These are phyloP conservation scores for Patagioenas fasciata DNA, from an alignment of 2,113 vertebrate genomes.

Conservation along the genomic window DNA sequence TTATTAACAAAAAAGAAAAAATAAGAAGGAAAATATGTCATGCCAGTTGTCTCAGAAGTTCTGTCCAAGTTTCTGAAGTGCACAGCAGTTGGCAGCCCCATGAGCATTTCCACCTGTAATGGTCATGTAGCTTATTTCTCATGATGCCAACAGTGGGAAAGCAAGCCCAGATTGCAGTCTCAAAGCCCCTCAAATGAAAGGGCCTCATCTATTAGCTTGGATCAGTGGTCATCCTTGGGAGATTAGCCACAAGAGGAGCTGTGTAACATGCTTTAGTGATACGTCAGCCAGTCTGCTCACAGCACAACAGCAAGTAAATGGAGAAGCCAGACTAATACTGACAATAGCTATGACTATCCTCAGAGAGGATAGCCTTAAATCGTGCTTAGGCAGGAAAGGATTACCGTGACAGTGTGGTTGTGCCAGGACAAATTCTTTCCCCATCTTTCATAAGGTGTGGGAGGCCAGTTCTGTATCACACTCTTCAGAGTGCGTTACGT, in stretches of 20 bases:
- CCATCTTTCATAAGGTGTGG: neutral
- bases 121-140: neutral
- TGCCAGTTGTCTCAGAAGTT: neutral
- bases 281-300: neutral
- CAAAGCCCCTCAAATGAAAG: neutral
- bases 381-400: neutral
- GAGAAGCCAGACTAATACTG: neutral
- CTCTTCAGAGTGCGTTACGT: neutral
- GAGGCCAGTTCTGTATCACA: neutral
- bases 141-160: neutral
- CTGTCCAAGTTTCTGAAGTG: conserved; percentile 11
- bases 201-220: neutral
- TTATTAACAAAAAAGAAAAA: neutral
- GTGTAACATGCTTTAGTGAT: neutral
- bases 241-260: neutral
- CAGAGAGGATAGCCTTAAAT: neutral
- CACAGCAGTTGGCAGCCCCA: neutral
- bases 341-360: neutral
- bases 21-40: neutral
- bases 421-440: conserved; percentile 15
- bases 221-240: neutral
- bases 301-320: neutral
- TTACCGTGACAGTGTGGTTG: neutral
- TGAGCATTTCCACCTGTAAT: neutral
- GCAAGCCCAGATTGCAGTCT: neutral